phyloP scores from a whole-genome alignment of 2,797 vertebrate species.

The Rhabdophis nuchalis region DNA sequence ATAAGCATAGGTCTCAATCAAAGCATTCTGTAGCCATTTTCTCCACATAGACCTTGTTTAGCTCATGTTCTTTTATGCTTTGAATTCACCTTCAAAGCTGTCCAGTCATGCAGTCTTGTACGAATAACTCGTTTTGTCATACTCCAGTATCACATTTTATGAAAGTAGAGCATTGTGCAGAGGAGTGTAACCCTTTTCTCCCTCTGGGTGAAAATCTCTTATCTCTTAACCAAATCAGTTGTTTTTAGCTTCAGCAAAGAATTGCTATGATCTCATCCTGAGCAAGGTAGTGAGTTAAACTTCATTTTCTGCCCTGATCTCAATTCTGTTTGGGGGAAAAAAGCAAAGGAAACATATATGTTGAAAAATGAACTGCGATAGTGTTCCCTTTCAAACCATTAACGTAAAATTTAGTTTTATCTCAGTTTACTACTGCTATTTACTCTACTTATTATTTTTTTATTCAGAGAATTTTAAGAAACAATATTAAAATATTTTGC shows the following conservation, averaged over 20 bases:
- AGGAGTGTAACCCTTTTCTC: neutral
- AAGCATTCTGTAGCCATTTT: neutral
- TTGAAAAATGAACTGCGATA: neutral
- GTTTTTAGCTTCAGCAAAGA: neutral
- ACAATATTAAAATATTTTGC: neutral
- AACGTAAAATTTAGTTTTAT: neutral
- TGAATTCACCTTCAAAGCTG: neutral
- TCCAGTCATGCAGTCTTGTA: neutral
- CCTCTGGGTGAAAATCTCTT: neutral
- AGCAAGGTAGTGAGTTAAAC: neutral
- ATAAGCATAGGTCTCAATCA: neutral
- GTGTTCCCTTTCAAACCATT: neutral
- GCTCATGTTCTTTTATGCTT: neutral
- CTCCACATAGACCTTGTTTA: neutral
- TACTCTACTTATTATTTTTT: neutral
- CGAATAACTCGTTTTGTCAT: neutral
- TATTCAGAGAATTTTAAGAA: neutral
- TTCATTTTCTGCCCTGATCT: neutral
- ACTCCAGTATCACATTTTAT: neutral
- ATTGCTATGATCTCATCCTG: neutral
- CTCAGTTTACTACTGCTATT: neutral
- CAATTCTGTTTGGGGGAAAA: neutral
- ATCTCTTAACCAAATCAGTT: neutral
- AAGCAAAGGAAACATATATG: neutral
- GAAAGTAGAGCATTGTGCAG: neutral